Percentiles rank a stretch among this genome's conserved stretches.
These are phyloP conservation scores for Talpa occidentalis DNA, from an alignment of 2,113 vertebrate genomes.

Conservation along the genomic window DNA sequence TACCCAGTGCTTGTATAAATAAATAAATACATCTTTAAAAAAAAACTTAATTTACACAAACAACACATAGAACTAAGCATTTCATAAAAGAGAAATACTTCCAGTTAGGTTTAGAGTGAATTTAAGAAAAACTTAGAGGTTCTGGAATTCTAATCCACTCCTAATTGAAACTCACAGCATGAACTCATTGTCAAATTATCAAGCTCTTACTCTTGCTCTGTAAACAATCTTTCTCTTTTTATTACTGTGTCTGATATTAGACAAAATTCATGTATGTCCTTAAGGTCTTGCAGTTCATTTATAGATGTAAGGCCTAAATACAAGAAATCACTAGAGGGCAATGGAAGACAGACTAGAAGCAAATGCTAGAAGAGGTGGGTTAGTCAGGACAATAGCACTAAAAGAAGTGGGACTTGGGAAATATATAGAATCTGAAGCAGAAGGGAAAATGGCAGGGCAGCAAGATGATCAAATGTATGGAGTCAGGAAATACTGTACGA, in stretches of 20 bases:
- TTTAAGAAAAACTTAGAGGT: background rate
- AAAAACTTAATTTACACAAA: background rate
- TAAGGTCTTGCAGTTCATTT: background rate
- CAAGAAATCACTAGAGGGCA: conserved; percentile 50
- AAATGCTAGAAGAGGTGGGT: background rate
- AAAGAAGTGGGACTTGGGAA: background rate
- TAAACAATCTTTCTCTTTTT: background rate
- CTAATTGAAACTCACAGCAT: background rate
- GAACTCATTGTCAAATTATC: background rate
- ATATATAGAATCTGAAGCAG: background rate
- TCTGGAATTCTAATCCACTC: background rate
- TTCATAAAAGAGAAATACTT: background rate
- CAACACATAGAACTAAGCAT: background rate
- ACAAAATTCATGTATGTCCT: background rate
- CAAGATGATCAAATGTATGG: background rate
- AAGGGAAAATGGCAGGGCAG: background rate
- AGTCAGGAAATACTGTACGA: background rate
- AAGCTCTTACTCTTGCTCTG: conserved; percentile 9
- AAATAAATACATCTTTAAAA: no score
- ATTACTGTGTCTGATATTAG: background rate
- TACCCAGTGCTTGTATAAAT: no score
- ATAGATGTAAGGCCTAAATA: background rate
- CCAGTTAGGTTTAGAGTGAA: background rate
- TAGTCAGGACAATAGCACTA: background rate
- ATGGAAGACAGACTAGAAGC: conserved; percentile 53